phyloP scores from a whole-genome alignment of 1,140 invertebrate species.

The Branchinecta lynchi region DNA sequence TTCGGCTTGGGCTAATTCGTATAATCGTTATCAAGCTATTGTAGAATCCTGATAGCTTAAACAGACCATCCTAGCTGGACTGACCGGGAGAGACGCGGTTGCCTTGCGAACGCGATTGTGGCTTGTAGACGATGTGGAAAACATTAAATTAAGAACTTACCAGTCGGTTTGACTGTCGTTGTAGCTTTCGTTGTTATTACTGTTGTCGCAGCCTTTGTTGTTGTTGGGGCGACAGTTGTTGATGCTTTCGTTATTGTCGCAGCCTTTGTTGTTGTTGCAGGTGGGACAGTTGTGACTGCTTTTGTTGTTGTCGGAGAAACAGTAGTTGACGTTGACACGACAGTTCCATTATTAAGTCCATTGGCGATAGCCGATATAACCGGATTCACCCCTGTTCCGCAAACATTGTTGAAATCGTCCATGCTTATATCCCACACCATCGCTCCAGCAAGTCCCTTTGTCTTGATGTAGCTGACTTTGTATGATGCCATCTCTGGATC shows the following conservation, averaged over 20 bases:
- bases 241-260: background rate
- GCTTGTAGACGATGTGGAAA: background rate
- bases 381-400: conserved; percentile 28
- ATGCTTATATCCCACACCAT: conserved; percentile 27
- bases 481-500: conserved; percentile 20
- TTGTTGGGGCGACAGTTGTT: background rate
- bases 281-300: background rate
- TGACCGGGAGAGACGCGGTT: no score
- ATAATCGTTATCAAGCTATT: no score
- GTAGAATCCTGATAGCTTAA: no score
- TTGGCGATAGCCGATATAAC: conserved; percentile 25
- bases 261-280: background rate
- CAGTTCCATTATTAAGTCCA: background rate
- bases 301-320: background rate
- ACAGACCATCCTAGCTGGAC: no score
- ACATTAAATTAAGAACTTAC: background rate
- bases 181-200: background rate
- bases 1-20: no score
- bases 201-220: background rate
- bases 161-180: background rate
- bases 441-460: conserved; percentile 22
- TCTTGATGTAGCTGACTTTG: conserved; percentile 23
- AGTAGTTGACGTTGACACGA: background rate
- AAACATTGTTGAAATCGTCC: conserved; percentile 23
- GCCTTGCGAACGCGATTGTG: background rate